These are phyloP conservation scores for Folsomia manolachei DNA, from an alignment of 2,888 invertebrate species.

Conservation along the genomic window DNA sequence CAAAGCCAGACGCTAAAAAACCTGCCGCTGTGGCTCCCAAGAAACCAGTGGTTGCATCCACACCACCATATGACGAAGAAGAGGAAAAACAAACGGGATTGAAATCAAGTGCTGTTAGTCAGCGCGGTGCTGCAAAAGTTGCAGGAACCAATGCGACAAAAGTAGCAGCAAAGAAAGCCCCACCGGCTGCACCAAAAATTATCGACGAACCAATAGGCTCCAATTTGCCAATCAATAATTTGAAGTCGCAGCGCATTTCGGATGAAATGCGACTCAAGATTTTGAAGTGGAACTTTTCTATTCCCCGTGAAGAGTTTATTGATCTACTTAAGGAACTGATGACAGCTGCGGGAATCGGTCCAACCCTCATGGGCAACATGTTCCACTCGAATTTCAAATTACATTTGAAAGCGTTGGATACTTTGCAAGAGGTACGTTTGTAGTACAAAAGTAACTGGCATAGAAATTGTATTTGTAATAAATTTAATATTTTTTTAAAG, in stretches of 20 bases:
- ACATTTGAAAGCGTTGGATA: constrained; percentile 92
- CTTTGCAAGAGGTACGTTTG: constrained; percentile 66
- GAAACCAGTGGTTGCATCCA: constrained; percentile 32
- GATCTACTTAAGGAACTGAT: constrained; percentile 88
- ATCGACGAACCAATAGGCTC: constrained; percentile 44
- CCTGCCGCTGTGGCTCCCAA: constrained; percentile 37
- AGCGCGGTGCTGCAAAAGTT: neutral
- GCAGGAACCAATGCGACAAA: constrained; percentile 28
- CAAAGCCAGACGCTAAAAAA: constrained; percentile 54
- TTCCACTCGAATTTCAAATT: constrained; percentile 92
- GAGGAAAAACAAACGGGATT: neutral
- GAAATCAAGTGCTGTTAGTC: neutral
- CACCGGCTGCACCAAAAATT: constrained; percentile 24
- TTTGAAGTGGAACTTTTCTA: constrained; percentile 92
- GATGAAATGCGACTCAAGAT: constrained; percentile 89
- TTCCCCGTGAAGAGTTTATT: constrained; percentile 89
- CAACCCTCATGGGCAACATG: constrained; percentile 81
- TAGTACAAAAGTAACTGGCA: neutral
- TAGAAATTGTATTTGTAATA: constrained; percentile 14
- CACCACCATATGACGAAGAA: neutral
- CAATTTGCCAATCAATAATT: constrained; percentile 70
- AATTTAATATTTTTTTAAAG: constrained; percentile 52
- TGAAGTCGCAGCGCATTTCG: constrained; percentile 86
- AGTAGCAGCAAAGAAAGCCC: constrained; percentile 53
- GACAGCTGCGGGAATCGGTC: constrained; percentile 81